Evolutionary conservation across 2,113 vertebrate species (phyloP), one percentile per base, ranked within the genome.

Genomic region (Melospiza melodia): DNA sequence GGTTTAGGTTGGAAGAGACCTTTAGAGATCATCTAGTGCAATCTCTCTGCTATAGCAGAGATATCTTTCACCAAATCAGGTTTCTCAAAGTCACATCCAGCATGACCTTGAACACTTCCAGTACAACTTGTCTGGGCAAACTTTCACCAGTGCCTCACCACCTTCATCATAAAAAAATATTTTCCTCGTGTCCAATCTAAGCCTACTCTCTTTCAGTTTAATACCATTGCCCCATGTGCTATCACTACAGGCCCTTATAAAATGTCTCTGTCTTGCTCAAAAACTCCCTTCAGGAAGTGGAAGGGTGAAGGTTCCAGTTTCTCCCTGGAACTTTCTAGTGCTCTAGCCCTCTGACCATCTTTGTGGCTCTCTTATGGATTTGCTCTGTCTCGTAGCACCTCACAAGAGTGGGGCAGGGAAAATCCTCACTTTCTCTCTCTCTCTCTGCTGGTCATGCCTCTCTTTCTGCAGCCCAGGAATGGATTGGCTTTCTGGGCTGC

Each of bases 361-460:
- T 61, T 54, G 19, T 61, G 39, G 19, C 9, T 33, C 15, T 46
- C 23, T 20, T 20, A 6, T 39, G 39, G 28, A 54, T 54, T 68
- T 61, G 2, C 3, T 61, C 13, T 52, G 5, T 54, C 46, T 35
- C 48, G 9, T 9, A 25, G 30, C 39, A 54, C 10, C 46, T 46
- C n/a, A 41, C 39, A n/a, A 55, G 52, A 31, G 5, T 55, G 37
- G 37, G 37, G 37, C 37, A 37, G 37, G 23, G 12, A n/a, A 61
- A 75, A 75, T 51, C 49, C 48, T 37, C 37, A 37, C 37, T 37
- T 37, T 37, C 37, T 37, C 37, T 37, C 37, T 24, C 39, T 24
- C 33, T 55, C 33, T 55, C 51, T 43, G n/a, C 19, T 67, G 33
- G 9, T 25, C n/a, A 75, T 0, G 0, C 11, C 21, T 54, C 24